phyloP scores from a whole-genome alignment of 2,113 vertebrate species.

The Procavia capensis region DNA sequence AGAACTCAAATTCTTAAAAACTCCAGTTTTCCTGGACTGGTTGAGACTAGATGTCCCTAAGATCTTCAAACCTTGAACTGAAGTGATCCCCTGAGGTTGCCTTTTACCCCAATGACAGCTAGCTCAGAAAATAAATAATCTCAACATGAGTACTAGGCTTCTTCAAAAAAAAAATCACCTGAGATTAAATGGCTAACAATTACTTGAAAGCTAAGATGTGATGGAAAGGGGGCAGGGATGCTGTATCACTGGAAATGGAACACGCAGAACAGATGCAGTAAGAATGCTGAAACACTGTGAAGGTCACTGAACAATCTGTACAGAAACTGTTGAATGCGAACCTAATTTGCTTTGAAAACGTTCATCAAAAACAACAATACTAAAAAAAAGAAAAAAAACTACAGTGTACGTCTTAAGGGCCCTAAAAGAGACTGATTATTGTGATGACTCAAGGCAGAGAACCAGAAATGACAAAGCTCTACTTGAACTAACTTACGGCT shows the following conservation, averaged over 20 bases:
- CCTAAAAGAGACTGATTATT: background rate
- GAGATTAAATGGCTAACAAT: too few species aligned
- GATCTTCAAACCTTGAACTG: background rate
- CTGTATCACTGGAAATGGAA: background rate
- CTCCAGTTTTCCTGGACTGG: background rate
- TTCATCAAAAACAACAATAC: too few species aligned
- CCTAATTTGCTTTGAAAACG: too few species aligned
- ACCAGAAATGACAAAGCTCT: background rate
- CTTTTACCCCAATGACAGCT: background rate
- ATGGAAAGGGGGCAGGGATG: background rate
- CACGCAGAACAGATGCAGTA: background rate
- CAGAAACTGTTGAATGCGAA: background rate
- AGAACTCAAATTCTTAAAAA: background rate
- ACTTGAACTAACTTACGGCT: background rate
- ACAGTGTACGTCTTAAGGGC: background rate
- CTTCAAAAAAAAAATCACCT: background rate
- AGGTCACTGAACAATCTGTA: background rate
- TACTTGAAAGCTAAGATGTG: background rate
- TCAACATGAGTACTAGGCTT: background rate
- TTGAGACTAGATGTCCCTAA: background rate
- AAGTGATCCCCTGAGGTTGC: background rate
- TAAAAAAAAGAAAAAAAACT: background rate
- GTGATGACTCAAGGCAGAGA: background rate
- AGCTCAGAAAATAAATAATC: background rate
- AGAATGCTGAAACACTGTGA: background rate